phyloP scores from a whole-genome alignment of 2,888 invertebrate genomes.

The Ectemnius continuus region DNA sequence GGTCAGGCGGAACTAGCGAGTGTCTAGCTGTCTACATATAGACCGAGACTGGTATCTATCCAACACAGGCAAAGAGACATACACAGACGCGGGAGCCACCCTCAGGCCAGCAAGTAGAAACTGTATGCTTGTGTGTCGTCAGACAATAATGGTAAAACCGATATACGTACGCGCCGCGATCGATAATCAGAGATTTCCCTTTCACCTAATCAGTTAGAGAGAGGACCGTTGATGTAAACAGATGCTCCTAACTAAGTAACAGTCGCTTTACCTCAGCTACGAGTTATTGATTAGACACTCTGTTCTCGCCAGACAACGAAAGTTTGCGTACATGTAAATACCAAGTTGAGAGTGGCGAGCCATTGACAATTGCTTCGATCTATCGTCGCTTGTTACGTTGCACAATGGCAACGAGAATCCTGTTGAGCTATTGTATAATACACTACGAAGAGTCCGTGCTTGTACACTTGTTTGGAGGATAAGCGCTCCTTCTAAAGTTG shows the following conservation, averaged over 20 bases:
- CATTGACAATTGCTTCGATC: not conserved
- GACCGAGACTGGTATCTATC: no score
- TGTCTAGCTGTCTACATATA: not conserved
- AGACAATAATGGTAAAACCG: no score
- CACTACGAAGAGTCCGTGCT: no score
- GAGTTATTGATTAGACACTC: not conserved
- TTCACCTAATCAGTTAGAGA: slow-evolving; percentile 13
- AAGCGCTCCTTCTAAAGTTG: no score
- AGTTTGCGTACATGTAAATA: not conserved
- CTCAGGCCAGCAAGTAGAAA: slow-evolving; percentile 16
- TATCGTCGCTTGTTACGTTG: no score
- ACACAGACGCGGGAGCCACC: slow-evolving; percentile 21
- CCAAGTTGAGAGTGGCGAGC: not conserved
- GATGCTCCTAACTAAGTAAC: not conserved
- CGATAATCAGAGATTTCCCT: slow-evolving; percentile 36
- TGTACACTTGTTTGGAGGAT: no score
- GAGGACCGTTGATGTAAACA: not conserved
- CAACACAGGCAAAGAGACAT: slow-evolving; percentile 3
- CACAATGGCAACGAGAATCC: no score
- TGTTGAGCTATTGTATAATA: no score
- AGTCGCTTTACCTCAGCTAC: not conserved
- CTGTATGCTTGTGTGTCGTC: no score
- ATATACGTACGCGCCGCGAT: slow-evolving; percentile 6
- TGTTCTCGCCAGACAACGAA: not conserved
- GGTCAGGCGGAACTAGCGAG: not conserved